Evolutionary conservation across 2,113 vertebrate genomes (phyloP).

Genomic region (Proteles cristata): DNA sequence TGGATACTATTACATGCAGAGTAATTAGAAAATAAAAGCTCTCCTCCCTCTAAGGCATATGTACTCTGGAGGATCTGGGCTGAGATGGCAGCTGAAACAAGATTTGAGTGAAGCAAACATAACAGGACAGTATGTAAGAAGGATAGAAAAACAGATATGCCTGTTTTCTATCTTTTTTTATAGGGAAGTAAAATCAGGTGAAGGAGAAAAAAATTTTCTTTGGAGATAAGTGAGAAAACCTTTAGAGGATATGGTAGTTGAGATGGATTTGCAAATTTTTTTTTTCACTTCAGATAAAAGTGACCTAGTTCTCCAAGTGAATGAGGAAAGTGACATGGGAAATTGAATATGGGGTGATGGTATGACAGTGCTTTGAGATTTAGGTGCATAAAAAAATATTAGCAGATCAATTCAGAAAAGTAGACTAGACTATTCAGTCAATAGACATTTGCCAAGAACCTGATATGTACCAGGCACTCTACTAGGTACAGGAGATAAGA

Average conservation of each 20-base stretch:
- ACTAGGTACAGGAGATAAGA: not conserved
- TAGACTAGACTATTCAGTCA: not conserved
- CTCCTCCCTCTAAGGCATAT: not conserved
- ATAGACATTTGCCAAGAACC: not conserved
- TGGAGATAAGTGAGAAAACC: not conserved
- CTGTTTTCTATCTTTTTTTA: not conserved
- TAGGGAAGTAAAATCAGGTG: not conserved
- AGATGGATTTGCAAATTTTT: not conserved
- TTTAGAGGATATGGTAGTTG: not conserved
- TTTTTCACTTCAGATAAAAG: not conserved
- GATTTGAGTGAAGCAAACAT: not conserved
- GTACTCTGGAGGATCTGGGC: not conserved
- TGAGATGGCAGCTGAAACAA: not conserved
- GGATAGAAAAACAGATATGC: not conserved
- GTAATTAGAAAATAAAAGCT: not conserved
- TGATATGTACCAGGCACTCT: not conserved
- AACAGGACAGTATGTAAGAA: not conserved
- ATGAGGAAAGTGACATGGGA: not conserved
- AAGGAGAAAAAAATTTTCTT: not conserved
- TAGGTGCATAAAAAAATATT: not conserved
- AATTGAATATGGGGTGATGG: not conserved
- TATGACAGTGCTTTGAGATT: not conserved
- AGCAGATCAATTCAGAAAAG: not conserved
- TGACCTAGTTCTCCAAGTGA: not conserved
- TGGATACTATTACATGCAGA: not conserved